These are phyloP conservation scores for Fundulus diaphanus DNA, from an alignment of 2,797 vertebrate genomes.

Conservation along the genomic window DNA sequence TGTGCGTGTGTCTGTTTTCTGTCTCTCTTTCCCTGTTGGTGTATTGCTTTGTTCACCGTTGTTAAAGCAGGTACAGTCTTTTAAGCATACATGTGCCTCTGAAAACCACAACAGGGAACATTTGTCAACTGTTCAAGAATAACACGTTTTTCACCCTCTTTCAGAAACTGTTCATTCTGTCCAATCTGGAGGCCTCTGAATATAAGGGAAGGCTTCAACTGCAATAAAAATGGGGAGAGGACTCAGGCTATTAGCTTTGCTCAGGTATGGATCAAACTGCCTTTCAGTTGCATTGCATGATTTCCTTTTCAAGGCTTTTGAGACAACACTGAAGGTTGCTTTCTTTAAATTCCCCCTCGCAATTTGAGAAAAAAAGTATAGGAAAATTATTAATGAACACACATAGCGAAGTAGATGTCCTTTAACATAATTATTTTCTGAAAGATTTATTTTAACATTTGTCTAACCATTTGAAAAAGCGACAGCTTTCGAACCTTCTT, in stretches of 20 bases:
- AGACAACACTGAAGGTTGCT: constrained; percentile 35
- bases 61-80: constrained; percentile 61
- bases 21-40: constrained; percentile 38
- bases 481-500: constrained; percentile 43
- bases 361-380: constrained; percentile 59
- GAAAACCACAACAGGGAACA: constrained; percentile 59
- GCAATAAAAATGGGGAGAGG: constrained; percentile 67
- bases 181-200: constrained; percentile 68
- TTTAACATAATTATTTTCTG: constrained; percentile 43
- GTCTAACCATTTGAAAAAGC: constrained; percentile 48
- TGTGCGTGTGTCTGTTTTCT: background rate
- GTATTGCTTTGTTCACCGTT: constrained; percentile 68
- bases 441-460: constrained; percentile 43
- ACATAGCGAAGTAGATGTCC: constrained; percentile 30
- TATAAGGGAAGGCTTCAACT: constrained; percentile 73
- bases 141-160: constrained; percentile 44
- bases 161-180: constrained; percentile 59
- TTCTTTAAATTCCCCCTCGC: constrained; percentile 22
- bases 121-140: constrained; percentile 59
- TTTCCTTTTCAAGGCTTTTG: constrained; percentile 45
- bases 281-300: constrained; percentile 37
- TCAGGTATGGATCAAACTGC: constrained; percentile 51
- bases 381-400: constrained; percentile 64
- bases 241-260: constrained; percentile 49
- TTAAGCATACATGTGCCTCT: constrained; percentile 46